Base-by-base conservation (phyloP, 92 coral and sea anemone species). In the Diadumene lineata region DNA sequence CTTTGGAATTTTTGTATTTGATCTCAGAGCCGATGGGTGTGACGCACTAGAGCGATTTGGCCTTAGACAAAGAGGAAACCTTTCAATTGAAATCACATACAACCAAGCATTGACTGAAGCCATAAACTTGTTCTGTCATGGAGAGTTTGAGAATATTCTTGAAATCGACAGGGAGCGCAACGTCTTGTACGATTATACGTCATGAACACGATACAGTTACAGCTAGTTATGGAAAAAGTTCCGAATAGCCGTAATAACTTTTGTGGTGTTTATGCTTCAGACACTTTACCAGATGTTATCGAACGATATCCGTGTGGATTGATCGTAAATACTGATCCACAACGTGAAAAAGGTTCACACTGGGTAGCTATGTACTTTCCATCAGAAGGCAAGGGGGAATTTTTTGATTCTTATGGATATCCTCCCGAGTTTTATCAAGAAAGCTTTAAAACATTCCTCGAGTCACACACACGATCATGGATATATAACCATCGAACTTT, bases 341-440 rank as follows among this genome's bases (percentile, higher is more conserved):
- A 79, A 31, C 19, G 2, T 0, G 27, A 62, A 30, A 60, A 60
- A 11, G 85, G 85, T 0, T 30, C 56, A 1, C 85, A 80, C 48
- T 80, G 85, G 86, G 68, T 74, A 0, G 81, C 76, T 13, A 31
- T 74, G 43, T 81, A 81, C 63, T 74, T 81, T 31, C 44, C 81
- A 1, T 13, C 60, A 0, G 29, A 57, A 25, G 34, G 69, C 13
- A 18, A 18, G 18, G 87, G 81, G 8, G 72, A 67, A 34, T 56
- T 82, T 44, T 82, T 82, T 22, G 76, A 82, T 28, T 67, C 76
- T 22, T 82, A 67, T 43, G 82, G 82, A 9, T 11, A 74, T 0
- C 69, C 60, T 15, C 86, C 86, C 17, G 80, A 74, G 0, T 34
- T 23, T 57, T 82, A 82, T 50, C 58, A 28, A 21, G n/a, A 44